A percentile compares a stretch with the other conserved stretches of the same genome.
These are phyloP conservation scores for Neoitamus cyanurus DNA, from an alignment of 2,888 invertebrate genomes.

Conservation along the genomic window DNA sequence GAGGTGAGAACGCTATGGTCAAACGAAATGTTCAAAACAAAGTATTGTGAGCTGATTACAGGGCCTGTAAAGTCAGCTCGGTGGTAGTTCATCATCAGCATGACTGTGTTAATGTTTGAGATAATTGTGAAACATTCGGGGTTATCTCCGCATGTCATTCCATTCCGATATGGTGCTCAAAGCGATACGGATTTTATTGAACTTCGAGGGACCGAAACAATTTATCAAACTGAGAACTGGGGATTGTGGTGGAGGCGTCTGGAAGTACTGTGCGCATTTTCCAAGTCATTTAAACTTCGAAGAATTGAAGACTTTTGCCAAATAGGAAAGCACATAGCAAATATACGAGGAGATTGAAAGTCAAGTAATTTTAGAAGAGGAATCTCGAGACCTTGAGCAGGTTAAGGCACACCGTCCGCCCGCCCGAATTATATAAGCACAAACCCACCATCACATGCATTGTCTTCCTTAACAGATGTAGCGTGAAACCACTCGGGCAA, in stretches of 20 bases:
- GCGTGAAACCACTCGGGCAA: not conserved
- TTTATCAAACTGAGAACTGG: not conserved
- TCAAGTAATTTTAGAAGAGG: not conserved
- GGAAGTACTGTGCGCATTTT: too few species aligned
- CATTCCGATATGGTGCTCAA: not conserved
- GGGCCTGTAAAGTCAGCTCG: not conserved
- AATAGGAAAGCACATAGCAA: not conserved
- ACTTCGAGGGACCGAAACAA: not conserved
- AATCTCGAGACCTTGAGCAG: not conserved
- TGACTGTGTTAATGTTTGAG: not conserved
- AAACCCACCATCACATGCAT: not conserved
- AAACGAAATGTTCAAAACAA: not conserved
- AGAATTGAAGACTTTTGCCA: not conserved
- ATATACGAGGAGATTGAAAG: not conserved
- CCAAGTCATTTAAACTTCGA: not conserved
- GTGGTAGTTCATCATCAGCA: not conserved
- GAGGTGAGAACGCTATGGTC: not conserved
- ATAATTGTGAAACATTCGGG: not conserved
- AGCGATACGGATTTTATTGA: not conserved
- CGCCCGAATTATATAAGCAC: not conserved
- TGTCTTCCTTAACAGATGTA: not conserved
- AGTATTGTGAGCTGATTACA: not conserved
- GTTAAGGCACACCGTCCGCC: not conserved
- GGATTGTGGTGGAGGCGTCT: too few species aligned
- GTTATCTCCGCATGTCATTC: constrained; percentile 13